These are phyloP conservation scores for Trissonchulus latispiculum DNA, from an alignment of 2,888 invertebrate genomes.

Conservation along the genomic window DNA sequence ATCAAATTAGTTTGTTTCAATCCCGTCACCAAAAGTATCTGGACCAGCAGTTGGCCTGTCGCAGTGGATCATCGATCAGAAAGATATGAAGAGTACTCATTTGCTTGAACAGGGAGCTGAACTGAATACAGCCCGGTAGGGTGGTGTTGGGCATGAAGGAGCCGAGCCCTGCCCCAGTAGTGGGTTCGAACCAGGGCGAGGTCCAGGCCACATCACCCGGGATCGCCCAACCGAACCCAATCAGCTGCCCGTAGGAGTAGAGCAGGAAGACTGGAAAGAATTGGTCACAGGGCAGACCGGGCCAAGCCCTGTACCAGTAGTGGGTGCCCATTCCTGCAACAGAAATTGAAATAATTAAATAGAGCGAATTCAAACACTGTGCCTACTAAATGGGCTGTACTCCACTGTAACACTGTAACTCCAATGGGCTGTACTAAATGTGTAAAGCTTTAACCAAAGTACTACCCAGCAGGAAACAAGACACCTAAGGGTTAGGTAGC, in stretches of 20 bases:
- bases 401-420: too few relatives aligned
- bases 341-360: too few relatives aligned
- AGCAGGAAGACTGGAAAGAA: constrained; percentile 39
- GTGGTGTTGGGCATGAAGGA: not conserved
- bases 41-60: not conserved
- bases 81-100: constrained; percentile 1
- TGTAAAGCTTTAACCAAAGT: too few relatives aligned
- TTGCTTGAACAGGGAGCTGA: not conserved
- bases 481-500: too few relatives aligned
- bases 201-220: not conserved
- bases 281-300: constrained; percentile 35
- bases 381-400: too few relatives aligned
- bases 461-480: too few relatives aligned
- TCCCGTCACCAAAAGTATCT: not conserved
- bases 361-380: too few relatives aligned
- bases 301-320: constrained; percentile 37
- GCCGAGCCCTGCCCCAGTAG: not conserved
- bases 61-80: not conserved
- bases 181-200: not conserved
- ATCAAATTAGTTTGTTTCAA: too few relatives aligned
- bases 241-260: constrained; percentile 27
- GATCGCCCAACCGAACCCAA: not conserved
- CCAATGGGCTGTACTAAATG: too few relatives aligned
- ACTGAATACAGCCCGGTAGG: not conserved
- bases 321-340: constrained; percentile 26